phyloP scores from a whole-genome alignment of 2,113 vertebrate species.

The Cebidichthys violaceus region DNA sequence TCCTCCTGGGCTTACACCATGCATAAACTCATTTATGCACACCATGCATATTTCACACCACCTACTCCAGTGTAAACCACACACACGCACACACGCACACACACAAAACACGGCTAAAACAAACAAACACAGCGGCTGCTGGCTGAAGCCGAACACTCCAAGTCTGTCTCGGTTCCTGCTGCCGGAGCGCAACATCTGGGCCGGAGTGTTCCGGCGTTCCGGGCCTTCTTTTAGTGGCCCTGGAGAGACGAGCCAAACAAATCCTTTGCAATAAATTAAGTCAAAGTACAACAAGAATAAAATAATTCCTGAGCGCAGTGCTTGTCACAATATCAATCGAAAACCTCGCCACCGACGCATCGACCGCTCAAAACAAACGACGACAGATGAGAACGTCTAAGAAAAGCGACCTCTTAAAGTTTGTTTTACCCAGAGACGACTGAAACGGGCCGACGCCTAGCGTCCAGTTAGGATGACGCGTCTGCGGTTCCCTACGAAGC shows the following conservation, averaged over 20 bases:
- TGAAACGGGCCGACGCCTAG: constrained; percentile 1
- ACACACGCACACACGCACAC: constrained; percentile 18
- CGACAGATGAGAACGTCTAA: constrained; percentile 15
- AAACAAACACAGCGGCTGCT: constrained; percentile 49
- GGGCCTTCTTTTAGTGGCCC: background rate
- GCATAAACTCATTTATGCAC: constrained; percentile 91
- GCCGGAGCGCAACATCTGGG: constrained; percentile 7
- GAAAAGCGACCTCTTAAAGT: constrained; percentile 45
- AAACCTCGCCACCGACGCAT: constrained; percentile 1
- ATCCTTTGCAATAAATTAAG: constrained; percentile 29
- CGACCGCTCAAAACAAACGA: constrained; percentile 31
- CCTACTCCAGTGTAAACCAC: constrained; percentile 70
- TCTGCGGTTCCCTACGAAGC: constrained; percentile 31
- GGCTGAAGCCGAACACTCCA: constrained; percentile 41
- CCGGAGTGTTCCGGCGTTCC: background rate
- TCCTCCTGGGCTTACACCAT: constrained; percentile 66
- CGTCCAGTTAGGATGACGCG: constrained; percentile 3
- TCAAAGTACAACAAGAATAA: constrained; percentile 46
- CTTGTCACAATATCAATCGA: constrained; percentile 8
- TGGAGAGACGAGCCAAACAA: constrained; percentile 24
- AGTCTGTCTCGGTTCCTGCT: constrained; percentile 25
- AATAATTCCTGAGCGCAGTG: constrained; percentile 39
- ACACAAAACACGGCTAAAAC: constrained; percentile 41
- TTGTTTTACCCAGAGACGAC: constrained; percentile 33
- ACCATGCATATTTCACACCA: constrained; percentile 85